phyloP scores from a whole-genome alignment of 2,797 vertebrate species.

The Callimico goeldii region DNA sequence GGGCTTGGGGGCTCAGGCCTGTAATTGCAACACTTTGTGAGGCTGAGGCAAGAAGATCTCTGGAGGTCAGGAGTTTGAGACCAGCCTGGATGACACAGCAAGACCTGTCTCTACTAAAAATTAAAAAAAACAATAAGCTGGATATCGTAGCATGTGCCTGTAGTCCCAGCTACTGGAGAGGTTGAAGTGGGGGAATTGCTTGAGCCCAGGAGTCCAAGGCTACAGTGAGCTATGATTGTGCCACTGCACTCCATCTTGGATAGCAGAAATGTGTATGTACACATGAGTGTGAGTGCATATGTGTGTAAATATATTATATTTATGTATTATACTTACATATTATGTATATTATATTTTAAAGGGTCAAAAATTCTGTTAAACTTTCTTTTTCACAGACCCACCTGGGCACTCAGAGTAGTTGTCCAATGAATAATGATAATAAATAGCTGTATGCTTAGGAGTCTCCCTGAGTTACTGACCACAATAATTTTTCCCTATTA shows the following conservation, averaged over 20 bases:
- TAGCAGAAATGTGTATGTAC: not conserved
- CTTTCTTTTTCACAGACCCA: not conserved
- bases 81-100: not conserved
- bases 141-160: not conserved
- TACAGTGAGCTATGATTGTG: not conserved
- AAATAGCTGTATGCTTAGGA: not conserved
- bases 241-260: not conserved
- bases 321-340: not conserved
- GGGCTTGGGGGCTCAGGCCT: not conserved
- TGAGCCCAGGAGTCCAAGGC: not conserved
- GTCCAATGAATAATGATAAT: not conserved
- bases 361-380: not conserved
- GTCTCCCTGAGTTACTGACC: constrained; percentile 37
- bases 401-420: not conserved
- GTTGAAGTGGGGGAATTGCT: not conserved
- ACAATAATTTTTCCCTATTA: constrained; percentile 64
- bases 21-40: not conserved
- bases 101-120: not conserved
- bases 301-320: not conserved
- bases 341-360: not conserved
- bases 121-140: too few relatives aligned
- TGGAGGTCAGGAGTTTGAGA: not conserved
- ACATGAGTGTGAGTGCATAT: not conserved
- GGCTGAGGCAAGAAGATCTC: not conserved
- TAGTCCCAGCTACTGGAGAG: not conserved